Evolutionary conservation across 2,797 vertebrate genomes (phyloP), one percentile per base, ranked within the genome.

Genomic region (Moxostoma hubbsi): DNA sequence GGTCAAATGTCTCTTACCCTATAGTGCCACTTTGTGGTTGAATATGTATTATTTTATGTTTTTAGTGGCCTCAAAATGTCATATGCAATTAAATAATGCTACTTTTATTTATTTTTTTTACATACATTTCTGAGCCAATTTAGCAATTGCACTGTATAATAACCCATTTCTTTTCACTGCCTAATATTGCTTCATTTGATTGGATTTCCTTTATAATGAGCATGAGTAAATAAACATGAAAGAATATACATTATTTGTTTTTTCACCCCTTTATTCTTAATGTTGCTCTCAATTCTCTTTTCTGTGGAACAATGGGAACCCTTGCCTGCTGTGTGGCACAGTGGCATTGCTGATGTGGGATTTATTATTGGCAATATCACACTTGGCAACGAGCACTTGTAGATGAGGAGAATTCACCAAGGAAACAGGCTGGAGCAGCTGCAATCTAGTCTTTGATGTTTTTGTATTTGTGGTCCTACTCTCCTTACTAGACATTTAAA

Each of bases 11-110:
- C 1, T 66, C 57, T 51, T 73, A 57, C 64, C 47, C 68, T 18
- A 65, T 50, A 75, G 68, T 77, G 83, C 83, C 83, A 54, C 74
- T 58, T 6, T 73, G 80, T 80, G 83, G 83, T 66, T 59, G 36
- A 66, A n/a, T 5, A 8, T 36, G 13, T 9, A 43, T 24, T 24
- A 1, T 58, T 24, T 8, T 50, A 53, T 15, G 43, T n/a, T 58
- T 15, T 11, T 2, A 0, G 49, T 9, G 36, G 66, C 46, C 16
- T 50, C 24, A 24, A 24, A 24, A 24, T 24, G 24, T 24, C 24
- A 24, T 24, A 24, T 24, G 24, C 24, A 24, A 24, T 24, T 24
- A 24, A 24, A 24, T 24, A 3, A 24, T 24, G 24, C 24, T 24
- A 24, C 24, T 24, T 24, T 3, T 24, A 24, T 24, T 1, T 18